Base-by-base conservation (phyloP, 1,140 invertebrate species). In the Bombus consobrinus region DNA sequence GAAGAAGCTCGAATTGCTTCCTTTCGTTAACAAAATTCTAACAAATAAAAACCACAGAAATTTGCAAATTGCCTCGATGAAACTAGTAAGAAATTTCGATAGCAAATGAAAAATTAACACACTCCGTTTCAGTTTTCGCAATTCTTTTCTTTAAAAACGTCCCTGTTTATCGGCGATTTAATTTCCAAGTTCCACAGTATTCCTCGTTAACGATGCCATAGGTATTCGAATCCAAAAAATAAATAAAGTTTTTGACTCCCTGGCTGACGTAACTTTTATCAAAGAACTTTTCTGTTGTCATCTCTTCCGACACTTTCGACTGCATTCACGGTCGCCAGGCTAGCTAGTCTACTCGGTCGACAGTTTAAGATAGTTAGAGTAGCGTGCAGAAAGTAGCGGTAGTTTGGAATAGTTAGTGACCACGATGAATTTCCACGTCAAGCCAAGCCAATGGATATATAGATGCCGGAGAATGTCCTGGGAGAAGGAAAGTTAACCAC, bases 361-460 rank as follows among this genome's bases (percentile, higher is more conserved):
- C 87, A 93, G 88, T 93, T 93, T 89, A 91, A 90, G 92, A 93
- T 92, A 92, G 92, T 93, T 92, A 83, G 86, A 57, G 81, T 43
- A 72, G 79, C 81, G 64, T 81, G 84, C 72, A 76, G 89, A 90
- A 89, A 90, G 89, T 88, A 88, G 88, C 80, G 90, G 78, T 82
- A 92, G 91, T 91, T 92, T 78, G 79, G 80, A 89, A 92, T 92
- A 92, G 91, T 92, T 91, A 87, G 82, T 79, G 87, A 93, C 91
- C 90, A 74, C 90, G 87, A 86, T 91, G 89, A 92, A 93, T 93
- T 92, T 93, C 83, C 88, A 41, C 66, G 69, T 76, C 78, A 80
- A 83, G 88, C 82, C 53, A n/a, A 79, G 64, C 85, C 90, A 86
- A 89, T 90, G 81, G 53, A 66, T 83, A 89, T 87, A 86, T 83